Evolutionary conservation across 1,140 invertebrate genomes (phyloP), one percentile per base, ranked within the genome.

Genomic region (Temnothorax curvispinosus): DNA sequence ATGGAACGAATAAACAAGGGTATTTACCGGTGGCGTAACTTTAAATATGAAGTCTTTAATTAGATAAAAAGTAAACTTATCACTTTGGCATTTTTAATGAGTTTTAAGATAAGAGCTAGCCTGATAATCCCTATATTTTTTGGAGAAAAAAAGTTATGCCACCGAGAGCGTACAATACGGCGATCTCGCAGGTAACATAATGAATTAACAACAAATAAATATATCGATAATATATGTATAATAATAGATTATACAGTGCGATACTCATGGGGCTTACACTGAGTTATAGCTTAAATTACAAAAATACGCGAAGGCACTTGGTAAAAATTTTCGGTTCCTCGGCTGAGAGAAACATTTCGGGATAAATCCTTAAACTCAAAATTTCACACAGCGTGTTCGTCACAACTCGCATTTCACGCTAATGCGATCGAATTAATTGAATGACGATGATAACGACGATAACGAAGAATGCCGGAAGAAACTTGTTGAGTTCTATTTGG

Each of bases 241-340:
- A 76, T 84, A 64, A 65, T 87, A 84, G 60, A 62, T 76, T 72
- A 86, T 65, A 87, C 41, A 84, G 56, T 71, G 56, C 52, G 60
- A 80, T 91, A 85, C 47, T 80, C 41, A 69, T 80, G 50, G 81
- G 82, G 69, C 65, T 88, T 91, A 90, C 85, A 90, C 85, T 77
- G 80, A 92, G 78, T 92, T 91, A 27, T 27, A 87, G 85, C 75
- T 87, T 89, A 92, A 76, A 88, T 92, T 92, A 92, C 82, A 92
- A 92, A 92, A 92, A 92, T 92, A 92, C 87, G 78, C 87, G 89
- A 92, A 92, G 92, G 92, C 92, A 92, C 92, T 92, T 92, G 82
- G 74, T 91, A 88, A 91, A 85, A 90, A 89, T 88, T 71, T 81
- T 52, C 47, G 77, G 74, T 65, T 87, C 50, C 76, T 86, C 62